phyloP scores from a whole-genome alignment of 2,888 invertebrate species.

The Omphaloscelis lunosa region DNA sequence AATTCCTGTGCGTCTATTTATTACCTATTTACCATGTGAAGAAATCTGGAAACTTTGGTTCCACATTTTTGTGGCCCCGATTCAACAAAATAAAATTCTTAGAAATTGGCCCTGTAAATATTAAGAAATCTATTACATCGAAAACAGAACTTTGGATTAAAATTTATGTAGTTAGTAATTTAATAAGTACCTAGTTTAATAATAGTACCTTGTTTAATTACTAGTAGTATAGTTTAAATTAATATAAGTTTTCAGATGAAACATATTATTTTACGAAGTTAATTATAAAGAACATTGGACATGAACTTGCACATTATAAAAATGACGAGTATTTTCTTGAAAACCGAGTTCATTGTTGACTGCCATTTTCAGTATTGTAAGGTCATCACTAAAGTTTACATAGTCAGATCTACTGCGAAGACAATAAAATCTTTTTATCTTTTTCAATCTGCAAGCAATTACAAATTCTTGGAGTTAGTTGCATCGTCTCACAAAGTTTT shows the following conservation, averaged over 20 bases:
- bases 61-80: not conserved
- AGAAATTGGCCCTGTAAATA: not conserved
- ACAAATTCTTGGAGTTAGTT: constrained; percentile 26
- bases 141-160: not conserved
- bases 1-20: no score
- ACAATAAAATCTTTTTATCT: constrained; percentile 35
- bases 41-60: not conserved
- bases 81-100: not conserved
- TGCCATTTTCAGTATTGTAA: not conserved
- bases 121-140: not conserved
- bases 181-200: not conserved
- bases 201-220: not conserved
- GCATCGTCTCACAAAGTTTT: constrained; percentile 29
- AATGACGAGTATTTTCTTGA: not conserved
- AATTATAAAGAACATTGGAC: not conserved
- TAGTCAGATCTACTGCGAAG: constrained; percentile 6
- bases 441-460: constrained; percentile 37
- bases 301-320: not conserved
- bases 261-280: not conserved
- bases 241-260: not conserved
- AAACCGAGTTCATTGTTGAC: not conserved
- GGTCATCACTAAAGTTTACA: not conserved
- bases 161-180: not conserved
- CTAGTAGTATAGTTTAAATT: not conserved
- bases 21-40: no score